These are phyloP conservation scores for Delphinus delphis DNA, from an alignment of 2,113 vertebrate species.

Conservation along the genomic window DNA sequence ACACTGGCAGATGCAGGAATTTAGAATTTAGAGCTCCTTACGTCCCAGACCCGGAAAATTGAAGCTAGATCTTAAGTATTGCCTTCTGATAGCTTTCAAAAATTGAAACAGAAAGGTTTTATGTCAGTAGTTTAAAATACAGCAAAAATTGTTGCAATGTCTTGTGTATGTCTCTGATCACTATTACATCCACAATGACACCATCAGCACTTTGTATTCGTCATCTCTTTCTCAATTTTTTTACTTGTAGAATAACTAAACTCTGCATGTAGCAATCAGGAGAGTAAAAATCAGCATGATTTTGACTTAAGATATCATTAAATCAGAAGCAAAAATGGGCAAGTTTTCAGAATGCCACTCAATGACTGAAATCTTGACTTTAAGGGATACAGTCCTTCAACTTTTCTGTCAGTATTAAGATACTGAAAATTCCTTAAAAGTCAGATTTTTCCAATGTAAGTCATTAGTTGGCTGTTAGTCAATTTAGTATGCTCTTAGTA, in stretches of 20 bases:
- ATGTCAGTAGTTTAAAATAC: background rate
- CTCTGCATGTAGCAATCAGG: background rate
- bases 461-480: background rate
- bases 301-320: background rate
- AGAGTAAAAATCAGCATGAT: background rate
- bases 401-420: background rate
- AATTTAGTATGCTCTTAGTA: background rate
- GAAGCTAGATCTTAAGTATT: background rate
- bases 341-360: background rate
- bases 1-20: background rate
- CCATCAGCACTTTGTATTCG: background rate
- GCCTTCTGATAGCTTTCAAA: background rate
- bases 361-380: background rate
- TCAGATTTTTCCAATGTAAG: background rate
- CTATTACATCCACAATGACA: background rate
- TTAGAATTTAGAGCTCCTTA: background rate
- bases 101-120: background rate
- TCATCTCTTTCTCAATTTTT: background rate
- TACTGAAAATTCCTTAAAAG: background rate
- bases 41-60: background rate
- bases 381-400: background rate
- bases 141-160: background rate
- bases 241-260: background rate
- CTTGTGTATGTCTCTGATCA: background rate
- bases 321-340: background rate